Evolutionary conservation across 92 coral and sea anemone genomes (phyloP), one percentile per base, ranked within the genome.

Genomic region (Desmophyllum pertusum): DNA sequence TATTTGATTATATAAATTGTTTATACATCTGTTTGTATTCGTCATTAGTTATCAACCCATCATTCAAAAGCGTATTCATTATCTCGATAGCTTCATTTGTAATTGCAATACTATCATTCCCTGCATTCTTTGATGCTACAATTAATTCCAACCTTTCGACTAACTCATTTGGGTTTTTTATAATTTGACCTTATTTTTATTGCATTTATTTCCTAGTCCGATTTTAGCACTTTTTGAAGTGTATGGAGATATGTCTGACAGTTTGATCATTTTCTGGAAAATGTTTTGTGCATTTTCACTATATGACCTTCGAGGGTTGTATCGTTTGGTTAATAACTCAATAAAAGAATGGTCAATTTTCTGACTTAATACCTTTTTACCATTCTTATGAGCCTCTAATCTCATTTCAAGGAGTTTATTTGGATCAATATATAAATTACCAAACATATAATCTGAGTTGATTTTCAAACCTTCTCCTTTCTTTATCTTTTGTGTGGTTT

Each of bases 131-230:
- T 0, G 81, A 75, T 57, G 81, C 81, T 11, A 42, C 73, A 18
- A 84, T 73, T 41, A 84, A 6, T 71, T 83, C 81, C 51, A 83
- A 83, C 45, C 72, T 52, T 36, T 83, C 62, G 74, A 72, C 61
- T 19, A 83, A 57, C 65, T 82, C 52, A 45, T 82, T 71, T 31
- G 86, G 86, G 38, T 71, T 71, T 35, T 57, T 53, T 82, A 82
- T 5, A 69, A 82, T 72, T 82, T 82, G 25, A 82, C 63, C 43
- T 71, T 55, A 71, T 37, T 71, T 42, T 82, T 82, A 71, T 71
- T 82, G 18, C 86, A 65, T 15, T 53, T 42, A 14, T 36, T 76
- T 46, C 68, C 76, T 39, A 45, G 25, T 21, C 64, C 63, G 33
- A 81, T 30, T 57, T 83, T 83, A 48, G 71, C 40, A 73, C 77